These are phyloP conservation scores for Enteromius fasciolatus DNA, from an alignment of 2,797 vertebrate species.

Conservation along the genomic window DNA sequence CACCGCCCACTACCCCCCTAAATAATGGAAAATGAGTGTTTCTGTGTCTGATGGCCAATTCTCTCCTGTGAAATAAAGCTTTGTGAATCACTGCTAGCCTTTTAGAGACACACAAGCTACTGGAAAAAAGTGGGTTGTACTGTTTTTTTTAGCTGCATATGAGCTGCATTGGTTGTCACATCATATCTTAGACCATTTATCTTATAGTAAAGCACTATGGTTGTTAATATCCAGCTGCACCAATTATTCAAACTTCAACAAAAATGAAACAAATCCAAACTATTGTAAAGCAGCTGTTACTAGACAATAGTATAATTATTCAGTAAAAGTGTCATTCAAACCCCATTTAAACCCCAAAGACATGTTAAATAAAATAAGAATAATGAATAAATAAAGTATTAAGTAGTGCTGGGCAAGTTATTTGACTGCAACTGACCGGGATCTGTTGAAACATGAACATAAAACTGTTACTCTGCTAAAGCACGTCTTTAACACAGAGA, in stretches of 20 bases:
- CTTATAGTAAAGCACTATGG: background rate
- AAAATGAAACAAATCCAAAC: background rate
- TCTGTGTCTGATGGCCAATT: conserved; percentile 71
- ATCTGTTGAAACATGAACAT: conserved; percentile 42
- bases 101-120: background rate
- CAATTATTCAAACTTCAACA: background rate
- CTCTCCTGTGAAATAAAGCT: conserved; percentile 62
- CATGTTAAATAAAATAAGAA: no score
- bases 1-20: conserved; percentile 58
- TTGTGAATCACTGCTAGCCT: conserved; percentile 22
- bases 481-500: conserved; percentile 42
- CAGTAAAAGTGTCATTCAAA: background rate
- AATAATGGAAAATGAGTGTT: conserved; percentile 70
- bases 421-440: background rate
- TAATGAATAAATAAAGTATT: no score
- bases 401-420: no score
- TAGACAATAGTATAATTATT: background rate
- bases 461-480: conserved; percentile 37
- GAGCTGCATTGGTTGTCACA: background rate
- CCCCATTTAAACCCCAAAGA: no score
- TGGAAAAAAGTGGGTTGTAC: background rate
- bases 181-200: background rate
- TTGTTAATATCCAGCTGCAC: background rate
- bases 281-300: no score
- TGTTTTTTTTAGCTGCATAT: background rate